Evolutionary conservation across 2,113 vertebrate genomes (phyloP).

Genomic region (Poicephalus meyeri): DNA sequence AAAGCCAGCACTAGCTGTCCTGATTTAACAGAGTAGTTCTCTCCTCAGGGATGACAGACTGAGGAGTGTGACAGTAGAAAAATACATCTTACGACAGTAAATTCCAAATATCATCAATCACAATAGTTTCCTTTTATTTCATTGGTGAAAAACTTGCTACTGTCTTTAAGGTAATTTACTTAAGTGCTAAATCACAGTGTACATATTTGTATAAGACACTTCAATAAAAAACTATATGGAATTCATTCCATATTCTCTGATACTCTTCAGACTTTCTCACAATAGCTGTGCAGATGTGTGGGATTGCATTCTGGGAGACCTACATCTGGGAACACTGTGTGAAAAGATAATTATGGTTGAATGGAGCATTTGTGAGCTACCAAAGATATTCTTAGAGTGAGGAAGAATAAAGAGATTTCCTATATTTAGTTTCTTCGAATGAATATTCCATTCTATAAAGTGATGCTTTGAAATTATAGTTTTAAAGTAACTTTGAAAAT

Average conservation of each 20-base stretch:
- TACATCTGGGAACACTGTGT: slow-evolving; percentile 12
- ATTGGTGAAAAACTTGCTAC: background rate
- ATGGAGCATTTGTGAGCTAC: slow-evolving; percentile 2
- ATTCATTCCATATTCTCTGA: background rate
- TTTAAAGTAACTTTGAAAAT: slow-evolving; percentile 16
- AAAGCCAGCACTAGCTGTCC: background rate
- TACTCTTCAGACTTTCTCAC: background rate
- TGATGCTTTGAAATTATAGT: background rate
- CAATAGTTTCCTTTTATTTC: background rate
- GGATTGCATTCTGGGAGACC: background rate
- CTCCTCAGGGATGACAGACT: background rate
- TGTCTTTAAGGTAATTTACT: background rate
- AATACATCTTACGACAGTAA: background rate
- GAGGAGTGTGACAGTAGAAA: background rate
- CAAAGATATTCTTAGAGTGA: slow-evolving; percentile 6
- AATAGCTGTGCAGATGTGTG: background rate
- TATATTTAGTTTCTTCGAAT: slow-evolving; percentile 31
- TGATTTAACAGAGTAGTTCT: background rate
- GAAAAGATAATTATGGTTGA: slow-evolving; percentile 41
- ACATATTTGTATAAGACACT: background rate
- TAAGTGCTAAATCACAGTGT: background rate
- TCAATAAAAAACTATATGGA: background rate
- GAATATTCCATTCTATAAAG: background rate
- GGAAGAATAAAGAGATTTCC: background rate
- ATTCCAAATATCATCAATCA: background rate